phyloP scores from a whole-genome alignment of 2,113 vertebrate genomes.

The Cynoglossus semilaevis region DNA sequence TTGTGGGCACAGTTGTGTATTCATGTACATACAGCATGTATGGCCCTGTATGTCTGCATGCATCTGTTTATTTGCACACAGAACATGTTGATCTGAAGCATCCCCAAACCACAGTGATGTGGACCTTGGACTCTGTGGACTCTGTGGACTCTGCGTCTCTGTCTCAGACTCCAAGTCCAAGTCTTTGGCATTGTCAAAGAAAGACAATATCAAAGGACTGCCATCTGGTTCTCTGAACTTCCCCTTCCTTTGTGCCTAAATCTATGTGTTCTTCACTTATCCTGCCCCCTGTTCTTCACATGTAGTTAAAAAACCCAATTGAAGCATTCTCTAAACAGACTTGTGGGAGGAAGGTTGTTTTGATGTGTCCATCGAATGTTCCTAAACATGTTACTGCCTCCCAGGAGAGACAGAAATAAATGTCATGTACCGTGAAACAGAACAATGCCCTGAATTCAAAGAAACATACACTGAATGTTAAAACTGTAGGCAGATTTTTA shows the following conservation, averaged over 20 bases:
- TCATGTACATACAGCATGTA: conserved; percentile 1
- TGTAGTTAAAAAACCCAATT: not conserved
- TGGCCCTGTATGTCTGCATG: conserved; percentile 10
- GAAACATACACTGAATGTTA: not conserved
- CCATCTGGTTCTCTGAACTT: conserved; percentile 34
- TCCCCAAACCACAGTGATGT: conserved; percentile 59
- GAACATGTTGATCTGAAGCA: conserved; percentile 64
- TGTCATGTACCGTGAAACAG: not conserved
- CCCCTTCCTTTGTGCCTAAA: conserved; percentile 18
- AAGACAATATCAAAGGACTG: conserved; percentile 57
- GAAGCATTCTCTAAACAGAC: conserved; percentile 8
- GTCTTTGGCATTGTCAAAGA: conserved; percentile 33
- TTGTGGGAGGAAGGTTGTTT: conserved; percentile 15
- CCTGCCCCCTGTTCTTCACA: conserved; percentile 8
- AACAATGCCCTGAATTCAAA: not conserved
- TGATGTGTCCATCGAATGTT: conserved; percentile 4
- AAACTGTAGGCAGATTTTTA: not conserved
- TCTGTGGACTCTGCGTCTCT: conserved; percentile 29
- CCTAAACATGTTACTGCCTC: not conserved
- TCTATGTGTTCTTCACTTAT: conserved; percentile 18
- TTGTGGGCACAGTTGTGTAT: conserved; percentile 19
- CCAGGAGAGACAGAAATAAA: not conserved
- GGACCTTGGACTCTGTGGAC: conserved; percentile 15
- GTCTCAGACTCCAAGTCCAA: conserved; percentile 33
- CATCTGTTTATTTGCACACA: conserved; percentile 39